Evolutionary conservation across 1,140 invertebrate genomes (phyloP).

Genomic region (Papilio machaon): DNA sequence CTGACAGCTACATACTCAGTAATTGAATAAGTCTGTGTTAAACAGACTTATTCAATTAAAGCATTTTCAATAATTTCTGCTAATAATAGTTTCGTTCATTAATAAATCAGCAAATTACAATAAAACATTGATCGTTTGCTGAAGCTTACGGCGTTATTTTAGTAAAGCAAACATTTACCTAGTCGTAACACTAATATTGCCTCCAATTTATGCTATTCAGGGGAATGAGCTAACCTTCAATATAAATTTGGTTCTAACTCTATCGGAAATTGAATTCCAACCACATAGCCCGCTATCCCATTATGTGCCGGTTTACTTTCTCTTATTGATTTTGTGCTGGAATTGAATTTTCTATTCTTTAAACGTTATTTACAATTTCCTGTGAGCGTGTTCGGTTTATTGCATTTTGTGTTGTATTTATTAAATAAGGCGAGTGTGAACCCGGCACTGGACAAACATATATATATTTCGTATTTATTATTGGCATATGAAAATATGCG

Average conservation of each 20-base stretch:
- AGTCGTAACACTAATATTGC: constrained; percentile 47
- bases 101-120: constrained; percentile 5
- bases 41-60: background rate
- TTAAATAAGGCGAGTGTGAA: constrained; percentile 12
- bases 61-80: background rate
- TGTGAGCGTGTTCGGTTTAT: background rate
- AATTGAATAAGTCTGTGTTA: background rate
- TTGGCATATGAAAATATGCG: background rate
- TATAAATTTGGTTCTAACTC: constrained; percentile 57
- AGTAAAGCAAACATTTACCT: constrained; percentile 35
- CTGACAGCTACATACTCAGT: background rate
- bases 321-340: constrained; percentile 45
- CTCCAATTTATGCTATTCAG: constrained; percentile 49
- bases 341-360: constrained; percentile 52
- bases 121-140: background rate
- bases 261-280: constrained; percentile 60
- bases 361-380: constrained; percentile 38
- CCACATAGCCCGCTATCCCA: constrained; percentile 48
- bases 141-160: background rate
- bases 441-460: background rate
- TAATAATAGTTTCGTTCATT: background rate
- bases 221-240: constrained; percentile 52
- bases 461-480: background rate
- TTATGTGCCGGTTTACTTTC: constrained; percentile 43
- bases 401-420: constrained; percentile 25